These are phyloP conservation scores for Sciurus carolinensis DNA, from an alignment of 2,797 vertebrate genomes.

Conservation along the genomic window DNA sequence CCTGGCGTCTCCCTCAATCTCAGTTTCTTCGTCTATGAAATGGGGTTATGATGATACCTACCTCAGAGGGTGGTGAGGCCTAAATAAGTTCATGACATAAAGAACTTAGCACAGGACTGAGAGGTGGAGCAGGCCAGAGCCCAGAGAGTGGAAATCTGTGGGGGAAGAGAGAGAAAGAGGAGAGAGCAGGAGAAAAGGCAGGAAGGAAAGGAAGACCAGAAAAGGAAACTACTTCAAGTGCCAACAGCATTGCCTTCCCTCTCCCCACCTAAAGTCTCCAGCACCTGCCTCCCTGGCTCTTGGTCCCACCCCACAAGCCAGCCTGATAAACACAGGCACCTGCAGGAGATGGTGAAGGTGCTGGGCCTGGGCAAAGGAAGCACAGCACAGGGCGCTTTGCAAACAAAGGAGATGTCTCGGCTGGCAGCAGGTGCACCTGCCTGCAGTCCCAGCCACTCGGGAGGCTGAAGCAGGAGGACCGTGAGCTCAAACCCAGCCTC, in stretches of 20 bases:
- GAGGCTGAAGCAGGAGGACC: too few species aligned
- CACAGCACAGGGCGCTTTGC: background rate
- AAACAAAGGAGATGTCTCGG: background rate
- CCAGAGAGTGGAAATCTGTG: conserved; percentile 74
- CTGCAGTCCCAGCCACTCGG: too few species aligned
- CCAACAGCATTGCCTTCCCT: background rate
- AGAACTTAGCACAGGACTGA: conserved; percentile 46
- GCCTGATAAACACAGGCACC: background rate
- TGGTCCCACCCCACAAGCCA: background rate
- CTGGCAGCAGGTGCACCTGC: too few species aligned
- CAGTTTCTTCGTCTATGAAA: background rate
- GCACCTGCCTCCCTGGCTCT: background rate
- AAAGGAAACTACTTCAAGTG: background rate
- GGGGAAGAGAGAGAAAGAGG: conserved; percentile 18
- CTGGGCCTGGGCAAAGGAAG: background rate
- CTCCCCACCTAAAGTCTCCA: background rate
- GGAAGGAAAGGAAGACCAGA: background rate
- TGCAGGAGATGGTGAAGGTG: background rate
- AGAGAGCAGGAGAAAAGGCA: background rate
- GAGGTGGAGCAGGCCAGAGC: conserved; percentile 30
- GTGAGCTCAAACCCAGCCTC: too few species aligned
- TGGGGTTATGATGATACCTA: conserved; percentile 40
- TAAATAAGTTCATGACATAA: conserved; percentile 19
- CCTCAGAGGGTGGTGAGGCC: conserved; percentile 46
- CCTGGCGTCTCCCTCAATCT: background rate